phyloP scores from a whole-genome alignment of 2,888 invertebrate genomes.

The Aquatica leii region DNA sequence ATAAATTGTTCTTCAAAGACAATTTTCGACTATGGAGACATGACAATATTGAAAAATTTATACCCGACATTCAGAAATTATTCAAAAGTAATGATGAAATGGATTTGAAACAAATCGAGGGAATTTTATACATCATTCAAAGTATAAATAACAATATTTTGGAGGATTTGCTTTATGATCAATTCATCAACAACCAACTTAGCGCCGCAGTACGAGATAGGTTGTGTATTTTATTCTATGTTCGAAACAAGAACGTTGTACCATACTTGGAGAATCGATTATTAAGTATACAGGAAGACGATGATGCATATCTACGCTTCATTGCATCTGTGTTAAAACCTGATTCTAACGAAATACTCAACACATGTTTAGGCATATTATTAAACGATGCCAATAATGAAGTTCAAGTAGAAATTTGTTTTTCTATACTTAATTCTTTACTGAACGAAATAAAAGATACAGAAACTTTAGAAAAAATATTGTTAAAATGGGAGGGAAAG shows the following conservation, averaged over 20 bases:
- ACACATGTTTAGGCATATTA: conserved; percentile 19
- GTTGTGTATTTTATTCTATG: neutral
- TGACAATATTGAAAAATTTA: too few species aligned
- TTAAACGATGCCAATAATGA: neutral
- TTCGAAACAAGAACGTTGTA: neutral
- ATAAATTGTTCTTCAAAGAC: neutral
- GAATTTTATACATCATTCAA: too few species aligned
- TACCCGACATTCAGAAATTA: neutral
- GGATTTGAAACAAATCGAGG: too few species aligned
- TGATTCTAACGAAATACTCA: neutral
- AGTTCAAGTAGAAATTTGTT: conserved; percentile 22
- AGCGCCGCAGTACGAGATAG: neutral
- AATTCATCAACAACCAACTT: too few species aligned
- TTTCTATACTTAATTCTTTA: conserved; percentile 18
- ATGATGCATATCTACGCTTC: neutral
- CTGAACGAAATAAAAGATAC: neutral
- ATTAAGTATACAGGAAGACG: neutral
- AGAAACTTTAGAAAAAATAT: conserved; percentile 5
- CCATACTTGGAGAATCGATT: neutral
- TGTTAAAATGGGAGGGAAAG: conserved; percentile 24
- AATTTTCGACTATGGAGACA: too few species aligned
- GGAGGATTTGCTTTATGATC: too few species aligned
- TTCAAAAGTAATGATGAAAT: neutral
- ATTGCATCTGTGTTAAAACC: neutral
- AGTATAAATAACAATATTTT: too few species aligned